phyloP scores from a whole-genome alignment of 53 echinoderm and acorn worm species.

The Hippasteria phrygiana region DNA sequence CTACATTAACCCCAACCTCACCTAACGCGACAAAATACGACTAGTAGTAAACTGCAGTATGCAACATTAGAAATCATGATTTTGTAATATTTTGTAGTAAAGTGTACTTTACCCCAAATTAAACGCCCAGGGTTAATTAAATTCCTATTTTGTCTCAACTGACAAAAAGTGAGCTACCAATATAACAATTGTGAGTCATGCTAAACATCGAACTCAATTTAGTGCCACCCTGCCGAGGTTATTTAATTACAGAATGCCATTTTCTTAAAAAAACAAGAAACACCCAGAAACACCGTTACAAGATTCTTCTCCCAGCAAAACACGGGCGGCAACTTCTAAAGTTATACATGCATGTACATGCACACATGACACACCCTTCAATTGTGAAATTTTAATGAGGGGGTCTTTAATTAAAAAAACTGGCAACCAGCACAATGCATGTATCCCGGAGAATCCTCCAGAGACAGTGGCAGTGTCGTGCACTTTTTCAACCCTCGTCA shows the following conservation, averaged over 20 bases:
- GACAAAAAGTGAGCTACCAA: too few species aligned
- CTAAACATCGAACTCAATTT: too few species aligned
- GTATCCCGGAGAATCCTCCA: not conserved
- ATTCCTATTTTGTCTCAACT: too few species aligned
- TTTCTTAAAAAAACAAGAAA: not conserved
- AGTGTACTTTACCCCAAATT: too few species aligned
- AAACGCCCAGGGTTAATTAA: too few species aligned
- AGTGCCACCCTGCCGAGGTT: not conserved
- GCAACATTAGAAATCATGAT: too few species aligned
- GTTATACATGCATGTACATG: constrained; percentile 7
- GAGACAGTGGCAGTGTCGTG: constrained; percentile 20
- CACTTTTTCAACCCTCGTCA: constrained; percentile 9
- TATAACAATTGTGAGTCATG: not conserved
- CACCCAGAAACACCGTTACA: not conserved
- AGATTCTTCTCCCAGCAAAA: not conserved
- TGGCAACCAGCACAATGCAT: not conserved
- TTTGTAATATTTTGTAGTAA: too few species aligned
- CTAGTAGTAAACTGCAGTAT: too few species aligned
- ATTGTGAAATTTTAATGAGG: constrained; percentile 49
- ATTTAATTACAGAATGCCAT: constrained; percentile 1
- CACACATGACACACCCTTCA: not conserved
- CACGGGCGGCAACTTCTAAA: not conserved
- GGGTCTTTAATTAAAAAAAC: constrained; percentile 52
- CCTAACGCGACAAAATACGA: too few species aligned
- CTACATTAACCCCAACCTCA: too few species aligned